Percentiles rank a stretch among this genome's conserved stretches.
Evolutionary conservation across 2,797 vertebrate species (phyloP).

Genomic region (Catharus ustulatus): DNA sequence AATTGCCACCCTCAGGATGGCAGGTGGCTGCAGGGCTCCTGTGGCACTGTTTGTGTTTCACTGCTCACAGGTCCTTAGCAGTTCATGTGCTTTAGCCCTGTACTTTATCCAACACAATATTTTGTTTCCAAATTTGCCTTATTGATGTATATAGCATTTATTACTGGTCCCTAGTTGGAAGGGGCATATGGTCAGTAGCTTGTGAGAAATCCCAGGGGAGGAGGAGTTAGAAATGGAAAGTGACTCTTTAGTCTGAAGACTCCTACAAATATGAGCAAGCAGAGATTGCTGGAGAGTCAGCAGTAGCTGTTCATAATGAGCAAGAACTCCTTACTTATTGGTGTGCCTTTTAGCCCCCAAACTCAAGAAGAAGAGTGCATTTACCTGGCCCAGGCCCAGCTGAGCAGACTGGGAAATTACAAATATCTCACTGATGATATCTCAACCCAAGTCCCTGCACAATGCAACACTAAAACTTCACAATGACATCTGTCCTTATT

Average conservation of each 20-base stretch:
- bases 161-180: neutral
- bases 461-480: conserved; percentile 8
- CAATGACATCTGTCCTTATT: conserved; percentile 24
- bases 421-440: neutral
- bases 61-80: neutral
- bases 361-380: neutral
- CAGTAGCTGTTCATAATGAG: neutral
- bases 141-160: neutral
- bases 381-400: neutral
- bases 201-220: neutral
- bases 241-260: neutral
- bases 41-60: neutral
- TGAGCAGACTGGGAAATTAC: neutral
- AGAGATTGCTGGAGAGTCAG: neutral
- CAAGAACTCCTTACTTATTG: neutral
- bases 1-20: neutral
- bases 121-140: neutral
- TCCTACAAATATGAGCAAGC: neutral
- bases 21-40: neutral
- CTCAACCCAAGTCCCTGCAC: neutral
- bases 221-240: neutral
- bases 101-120: neutral
- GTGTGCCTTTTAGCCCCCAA: neutral
- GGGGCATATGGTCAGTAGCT: neutral
- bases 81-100: neutral